Evolutionary conservation across 92 coral and sea anemone species (phyloP).

Genomic region (Chrysogorgia sp.): DNA sequence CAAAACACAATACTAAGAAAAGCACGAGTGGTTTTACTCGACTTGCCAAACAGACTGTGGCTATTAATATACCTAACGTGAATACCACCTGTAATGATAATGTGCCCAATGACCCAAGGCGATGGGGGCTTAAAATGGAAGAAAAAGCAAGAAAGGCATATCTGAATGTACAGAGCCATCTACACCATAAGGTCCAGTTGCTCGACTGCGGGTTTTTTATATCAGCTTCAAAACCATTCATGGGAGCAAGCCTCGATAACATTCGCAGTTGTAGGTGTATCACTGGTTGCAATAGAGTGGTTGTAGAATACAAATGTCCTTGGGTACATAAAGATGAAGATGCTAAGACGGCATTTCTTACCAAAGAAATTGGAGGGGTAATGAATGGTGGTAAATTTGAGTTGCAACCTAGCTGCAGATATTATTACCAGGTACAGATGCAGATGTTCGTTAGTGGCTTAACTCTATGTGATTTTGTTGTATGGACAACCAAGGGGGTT

Average conservation of each 20-base stretch:
- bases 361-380: slow-evolving; percentile 21
- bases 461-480: slow-evolving; percentile 21
- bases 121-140: slow-evolving; percentile 70
- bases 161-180: slow-evolving; percentile 57
- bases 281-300: background rate
- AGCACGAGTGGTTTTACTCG: background rate
- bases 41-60: slow-evolving; percentile 4
- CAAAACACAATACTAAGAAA: background rate
- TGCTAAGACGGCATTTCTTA: slow-evolving; percentile 24
- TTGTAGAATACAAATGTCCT: too few species aligned
- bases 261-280: slow-evolving; percentile 12
- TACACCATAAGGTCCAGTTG: slow-evolving; percentile 69
- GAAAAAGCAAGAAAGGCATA: slow-evolving; percentile 68
- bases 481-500: slow-evolving; percentile 36
- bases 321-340: slow-evolving; percentile 12
- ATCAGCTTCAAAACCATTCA: slow-evolving; percentile 59
- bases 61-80: background rate
- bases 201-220: slow-evolving; percentile 73
- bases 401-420: slow-evolving; percentile 2
- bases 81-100: background rate
- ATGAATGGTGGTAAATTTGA: background rate
- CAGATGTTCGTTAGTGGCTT: slow-evolving; percentile 8
- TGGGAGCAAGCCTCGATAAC: slow-evolving; percentile 44
- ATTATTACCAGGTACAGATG: slow-evolving; percentile 40
- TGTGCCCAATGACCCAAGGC: slow-evolving; percentile 70